A percentile compares a stretch with the other conserved stretches of the same genome.
Conservation (phyloP, 1,140 invertebrate genomes). For the Colletes gigas region DNA sequence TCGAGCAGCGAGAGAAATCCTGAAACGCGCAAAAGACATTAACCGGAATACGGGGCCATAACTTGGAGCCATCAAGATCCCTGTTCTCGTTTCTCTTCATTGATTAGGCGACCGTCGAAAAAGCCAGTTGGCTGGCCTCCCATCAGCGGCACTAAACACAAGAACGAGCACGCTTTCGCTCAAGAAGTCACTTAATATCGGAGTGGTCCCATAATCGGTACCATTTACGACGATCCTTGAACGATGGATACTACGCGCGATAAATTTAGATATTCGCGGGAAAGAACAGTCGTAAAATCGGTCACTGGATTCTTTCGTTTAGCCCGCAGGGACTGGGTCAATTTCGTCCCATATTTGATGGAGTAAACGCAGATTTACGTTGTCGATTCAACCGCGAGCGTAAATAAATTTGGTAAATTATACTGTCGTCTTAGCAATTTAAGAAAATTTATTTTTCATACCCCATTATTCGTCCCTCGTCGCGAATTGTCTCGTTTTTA, state of each 20-base stretch:
- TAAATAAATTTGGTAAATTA: no score
- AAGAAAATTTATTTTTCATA: no score
- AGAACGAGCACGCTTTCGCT: neutral
- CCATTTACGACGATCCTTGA: neutral
- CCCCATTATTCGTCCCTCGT: no score
- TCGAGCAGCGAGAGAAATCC: neutral
- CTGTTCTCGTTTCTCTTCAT: constrained; percentile 2
- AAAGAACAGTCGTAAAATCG: neutral
- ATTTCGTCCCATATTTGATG: no score
- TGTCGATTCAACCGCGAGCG: no score
- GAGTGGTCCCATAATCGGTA: neutral
- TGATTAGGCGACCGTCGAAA: constrained; percentile 18
- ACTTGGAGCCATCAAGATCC: neutral
- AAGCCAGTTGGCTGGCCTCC: neutral
- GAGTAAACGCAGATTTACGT: no score
- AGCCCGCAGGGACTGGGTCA: neutral
- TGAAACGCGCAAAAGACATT: neutral
- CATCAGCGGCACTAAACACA: neutral
- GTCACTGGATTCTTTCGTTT: neutral
- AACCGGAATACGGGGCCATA: neutral
- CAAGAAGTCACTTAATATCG: neutral
- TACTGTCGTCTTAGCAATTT: no score
- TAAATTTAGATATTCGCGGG: neutral
- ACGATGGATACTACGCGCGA: neutral
- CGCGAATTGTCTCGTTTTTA: neutral